Evolutionary conservation across 2,113 vertebrate species (phyloP), one percentile per base, ranked within the genome.

Genomic region (Chaetops frenatus): DNA sequence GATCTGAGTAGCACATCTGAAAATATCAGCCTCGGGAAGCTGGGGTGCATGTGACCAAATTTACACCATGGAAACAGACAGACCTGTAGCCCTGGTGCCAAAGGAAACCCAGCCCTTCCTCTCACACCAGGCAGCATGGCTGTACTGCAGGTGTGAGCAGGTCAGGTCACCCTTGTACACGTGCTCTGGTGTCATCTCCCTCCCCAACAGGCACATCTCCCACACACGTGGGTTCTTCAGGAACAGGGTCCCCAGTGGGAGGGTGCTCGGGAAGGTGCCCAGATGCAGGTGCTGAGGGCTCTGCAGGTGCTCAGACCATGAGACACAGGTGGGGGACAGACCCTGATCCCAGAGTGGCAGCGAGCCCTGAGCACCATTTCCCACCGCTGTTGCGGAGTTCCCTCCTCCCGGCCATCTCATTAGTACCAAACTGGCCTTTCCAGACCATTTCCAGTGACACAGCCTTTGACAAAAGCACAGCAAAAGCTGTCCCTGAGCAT

Each of bases 361-460:
- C 1, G 3, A 61, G 38, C n/a, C 16, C 40, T 21, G 48, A 47
- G 53, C 17, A 10, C 3, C 1, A 7, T 18, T 40, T 67, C 35
- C 33, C 5, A 2, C 22, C 0, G 0, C 65, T 51, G 24, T 16
- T 38, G 7, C 3, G 0, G 8, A 14, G 6, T 5, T 76, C 27
- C 45, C 56, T 67, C 15, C 69, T 57, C 33, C 38, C 23, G 4
- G 15, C 31, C 36, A 33, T 20, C 44, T 48, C 11, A 1, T 35
- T 25, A 11, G 27, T 35, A 64, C 54, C 69, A 25, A 53, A 38
- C 12, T 19, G 16, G 45, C 44, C 47, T 56, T 60, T 29, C 14
- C 33, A 57, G 50, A 45, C 18, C 5, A 28, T 33, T n/a, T 77
- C 45, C 45, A 25, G 29, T 54, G 57, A 54, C 24, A n/a, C 48